Evolutionary conservation across 1,140 invertebrate genomes (phyloP).

Genomic region (Drepana arcuata): DNA sequence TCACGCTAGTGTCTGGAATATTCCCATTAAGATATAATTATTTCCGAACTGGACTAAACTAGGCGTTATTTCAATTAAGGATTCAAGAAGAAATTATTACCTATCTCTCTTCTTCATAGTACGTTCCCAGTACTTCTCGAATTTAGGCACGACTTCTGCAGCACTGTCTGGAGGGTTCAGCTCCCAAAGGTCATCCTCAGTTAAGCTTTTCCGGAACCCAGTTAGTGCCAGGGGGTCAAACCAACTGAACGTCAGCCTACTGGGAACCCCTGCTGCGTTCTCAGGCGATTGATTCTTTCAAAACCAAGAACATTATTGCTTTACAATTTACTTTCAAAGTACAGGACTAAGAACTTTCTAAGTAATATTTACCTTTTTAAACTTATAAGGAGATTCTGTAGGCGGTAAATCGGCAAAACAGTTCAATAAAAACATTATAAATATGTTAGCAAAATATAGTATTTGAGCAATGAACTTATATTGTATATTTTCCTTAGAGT

Average conservation of each 20-base stretch:
- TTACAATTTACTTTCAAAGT: no score
- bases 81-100: constrained; percentile 25
- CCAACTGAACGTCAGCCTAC: constrained; percentile 92
- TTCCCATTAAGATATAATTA: constrained; percentile 1
- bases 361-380: constrained; percentile 76
- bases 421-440: constrained; percentile 83
- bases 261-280: constrained; percentile 87
- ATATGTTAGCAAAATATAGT: constrained; percentile 83
- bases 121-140: constrained; percentile 88
- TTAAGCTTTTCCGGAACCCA: constrained; percentile 88
- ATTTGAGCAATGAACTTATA: constrained; percentile 84
- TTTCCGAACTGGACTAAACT: constrained; percentile 6
- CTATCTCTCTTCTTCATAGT: constrained; percentile 72
- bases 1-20: no score
- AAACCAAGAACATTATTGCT: no score
- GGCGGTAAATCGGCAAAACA: constrained; percentile 86
- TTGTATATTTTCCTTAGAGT: constrained; percentile 52
- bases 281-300: constrained; percentile 90
- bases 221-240: constrained; percentile 87
- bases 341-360: no score
- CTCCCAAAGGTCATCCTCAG: constrained; percentile 89
- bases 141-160: constrained; percentile 83
- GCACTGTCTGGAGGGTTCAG: constrained; percentile 90
- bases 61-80: no score
- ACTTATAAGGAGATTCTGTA: constrained; percentile 77